Base-by-base conservation (phyloP, 2,888 invertebrate species). In the Priocnemis perturbator region DNA sequence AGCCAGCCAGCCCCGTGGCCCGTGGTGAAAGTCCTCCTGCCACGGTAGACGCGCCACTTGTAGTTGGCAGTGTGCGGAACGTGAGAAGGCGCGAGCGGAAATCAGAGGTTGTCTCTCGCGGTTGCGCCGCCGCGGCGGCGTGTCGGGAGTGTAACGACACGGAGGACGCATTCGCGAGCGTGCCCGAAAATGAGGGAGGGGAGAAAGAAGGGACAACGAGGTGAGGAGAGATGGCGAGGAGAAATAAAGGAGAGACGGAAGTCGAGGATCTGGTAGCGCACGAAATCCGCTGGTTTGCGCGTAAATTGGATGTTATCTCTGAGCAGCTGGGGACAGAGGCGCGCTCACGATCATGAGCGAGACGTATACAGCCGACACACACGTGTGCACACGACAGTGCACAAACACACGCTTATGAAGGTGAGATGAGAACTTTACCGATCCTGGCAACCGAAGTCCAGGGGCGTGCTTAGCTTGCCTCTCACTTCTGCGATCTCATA, bases 301-400 rank as follows among this genome's bases (percentile, higher is more conserved):
- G 55, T 65, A 84, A 84, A 84, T 84, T 83, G 84, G 82, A 84
- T 83, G 82, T 83, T 87, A 86, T 85, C 85, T 82, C 83, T 81
- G 81, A 77, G 84, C 86, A 85, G 85, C 85, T 85, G 85, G 84
- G 85, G 84, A 85, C 81, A 83, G 76, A 73, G 70, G 67, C 52
- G 60, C 52, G 37, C 63, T 52, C 58, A 58, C 50, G 5, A 4
- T 2, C 30, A 0, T n/a, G 5, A 44, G 45, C 50, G 1, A 56
- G 70, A 0, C n/a, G 1, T 37, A 15, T 21, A 47, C 11, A 57
- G 23, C 3, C 62, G 19, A 14, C 14, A 19, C 3, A 26, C 26
- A 17, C 30, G 19, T 21, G 11, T 19, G 19, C 3, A 26, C 26
- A 5, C 14, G 55, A 9, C 37, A 3, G 37, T 9, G 37, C 37